Base-by-base conservation (phyloP, 1,140 invertebrate species). In the Hyposmocoma kahamanoa region DNA sequence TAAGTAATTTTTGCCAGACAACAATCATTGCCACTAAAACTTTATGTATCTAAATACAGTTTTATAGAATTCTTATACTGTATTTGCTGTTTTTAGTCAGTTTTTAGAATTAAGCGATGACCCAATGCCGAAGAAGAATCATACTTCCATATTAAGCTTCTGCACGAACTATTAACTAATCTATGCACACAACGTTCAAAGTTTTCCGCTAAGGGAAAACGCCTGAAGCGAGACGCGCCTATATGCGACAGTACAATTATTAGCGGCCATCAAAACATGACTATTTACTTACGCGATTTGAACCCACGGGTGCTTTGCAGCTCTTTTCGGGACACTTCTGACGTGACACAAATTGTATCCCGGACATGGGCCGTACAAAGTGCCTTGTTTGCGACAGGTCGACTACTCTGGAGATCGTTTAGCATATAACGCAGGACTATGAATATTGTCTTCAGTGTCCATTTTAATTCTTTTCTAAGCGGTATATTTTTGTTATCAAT, bases 261-360 rank as follows among this genome's bases (percentile, higher is more conserved):
- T 72, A 77, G 64, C 67, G 70, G 56, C 47, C 58, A 72, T 67
- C 65, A 67, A 67, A 59, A 82, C 77, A 81, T 54, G 72, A 71
- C 59, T 81, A 81, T 78, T 81, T 81, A 78, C 77, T 81, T 75
- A 81, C 53, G 51, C 42, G 47, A 53, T 50, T 52, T 53, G 53
- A 59, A 53, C 58, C 59, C 59, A 62, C 22, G 56, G 58, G 59
- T 55, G 42, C 32, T 59, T 52, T 48, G 45, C 13, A 36, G 21
- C 9, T 36, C 42, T 46, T 55, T 47, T 47, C 22, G 22, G 28
- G 32, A 36, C 32, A 36, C 13, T 15, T 36, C 15, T 17, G 32
- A n/a, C n/a, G 32, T 17, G 13, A 5, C 24, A 11, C 24, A 26
- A 26, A 36, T 13, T 36, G 32, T 36, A 6, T 36, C 18, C 8